Conservation (phyloP, 92 coral and sea anemone species). For the Parazoanthus darwini region DNA sequence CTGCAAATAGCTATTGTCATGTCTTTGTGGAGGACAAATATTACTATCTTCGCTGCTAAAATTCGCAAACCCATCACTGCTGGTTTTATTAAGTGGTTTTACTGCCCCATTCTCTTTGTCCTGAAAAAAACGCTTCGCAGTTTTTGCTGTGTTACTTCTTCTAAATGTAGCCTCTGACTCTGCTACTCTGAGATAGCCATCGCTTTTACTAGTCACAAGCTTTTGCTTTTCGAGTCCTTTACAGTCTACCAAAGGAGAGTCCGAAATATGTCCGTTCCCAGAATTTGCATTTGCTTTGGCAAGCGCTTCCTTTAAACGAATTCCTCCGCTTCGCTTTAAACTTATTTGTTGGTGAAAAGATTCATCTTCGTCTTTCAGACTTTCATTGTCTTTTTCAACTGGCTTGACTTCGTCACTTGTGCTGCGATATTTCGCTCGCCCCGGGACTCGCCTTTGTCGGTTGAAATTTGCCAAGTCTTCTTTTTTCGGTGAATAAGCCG, state of each 20-base stretch:
- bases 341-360: background rate
- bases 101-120: background rate
- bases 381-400: slow-evolving; percentile 19
- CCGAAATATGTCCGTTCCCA: background rate
- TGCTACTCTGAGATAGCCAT: background rate
- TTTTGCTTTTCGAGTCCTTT: slow-evolving; percentile 21
- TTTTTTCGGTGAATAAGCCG: slow-evolving; percentile 34
- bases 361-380: background rate
- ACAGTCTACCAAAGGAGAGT: background rate
- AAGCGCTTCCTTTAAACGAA: slow-evolving; percentile 5
- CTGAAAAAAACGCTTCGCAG: background rate
- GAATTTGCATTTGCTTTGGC: background rate
- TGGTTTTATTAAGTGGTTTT: background rate
- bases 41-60: background rate
- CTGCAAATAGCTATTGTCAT: background rate
- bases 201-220: slow-evolving; percentile 13
- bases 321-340: slow-evolving; percentile 27
- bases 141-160: background rate
- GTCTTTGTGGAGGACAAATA: background rate
- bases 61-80: background rate
- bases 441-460: background rate
- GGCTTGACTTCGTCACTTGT: background rate
- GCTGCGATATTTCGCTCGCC: slow-evolving; percentile 7
- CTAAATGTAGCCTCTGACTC: background rate
- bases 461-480: background rate